Base-by-base conservation (phyloP, 2,888 invertebrate species). In the Cryptocephalus moraei region DNA sequence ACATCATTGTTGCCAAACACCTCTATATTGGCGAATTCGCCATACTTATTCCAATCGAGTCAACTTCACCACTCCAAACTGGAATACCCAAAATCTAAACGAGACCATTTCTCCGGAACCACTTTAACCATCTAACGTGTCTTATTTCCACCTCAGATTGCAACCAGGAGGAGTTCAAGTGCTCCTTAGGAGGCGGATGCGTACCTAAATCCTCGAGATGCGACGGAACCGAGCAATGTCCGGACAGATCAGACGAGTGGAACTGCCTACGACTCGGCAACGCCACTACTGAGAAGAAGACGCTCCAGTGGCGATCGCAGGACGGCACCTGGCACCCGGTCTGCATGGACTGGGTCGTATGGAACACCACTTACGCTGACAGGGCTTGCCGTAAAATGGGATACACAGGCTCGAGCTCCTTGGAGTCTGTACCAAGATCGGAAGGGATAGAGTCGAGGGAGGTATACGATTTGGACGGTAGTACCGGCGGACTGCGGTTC, bases 231-330 rank as follows among this genome's bases (percentile, higher is more conserved):
- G 70, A 73, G 32, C 74, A 82, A 53, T 82, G 82, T 57, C 72
- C 77, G 0, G 82, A 81, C 61, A 68, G 69, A 48, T 80, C 79
- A 1, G 82, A 82, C 57, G 81, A 82, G 65, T 80, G 79, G 77
- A 68, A 73, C 44, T 82, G 81, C 55, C 56, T 67, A 22, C 49
- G 55, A 32, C 45, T 63, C 22, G 54, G 57, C 36, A 48, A 41
- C 2, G 53, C 52, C n/a, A 33, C 33, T 31, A 45, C 43, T 32
- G 54, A 50, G 36, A 55, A 53, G 12, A 54, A 55, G 41, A 55
- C 57, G 32, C 49, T 58, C 14, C 54, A 57, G 50, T 53, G n/a
- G 6, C n/a, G 36, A 4, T 36, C 12, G 36, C 3, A 43, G 38
- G 66, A 69, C 47, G 58, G 59, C 47, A 63, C 65, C 12, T 72